Evolutionary conservation across 2,797 vertebrate species (phyloP).

Genomic region (Alca torda): DNA sequence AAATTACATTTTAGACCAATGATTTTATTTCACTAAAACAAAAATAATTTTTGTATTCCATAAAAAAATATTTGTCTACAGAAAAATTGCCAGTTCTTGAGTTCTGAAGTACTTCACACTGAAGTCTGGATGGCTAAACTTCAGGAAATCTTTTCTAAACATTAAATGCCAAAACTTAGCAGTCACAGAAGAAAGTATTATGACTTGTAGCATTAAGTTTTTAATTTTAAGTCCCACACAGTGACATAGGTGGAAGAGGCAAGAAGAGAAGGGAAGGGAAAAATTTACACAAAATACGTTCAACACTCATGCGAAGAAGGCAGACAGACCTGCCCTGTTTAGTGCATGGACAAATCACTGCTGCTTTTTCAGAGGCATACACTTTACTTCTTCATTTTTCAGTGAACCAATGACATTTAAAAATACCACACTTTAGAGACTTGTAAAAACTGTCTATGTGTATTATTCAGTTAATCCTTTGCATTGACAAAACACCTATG

Average conservation of each 20-base stretch:
- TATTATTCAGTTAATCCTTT: not conserved
- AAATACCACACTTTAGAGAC: not conserved
- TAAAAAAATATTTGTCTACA: not conserved
- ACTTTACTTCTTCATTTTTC: not conserved
- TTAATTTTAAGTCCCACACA: not conserved
- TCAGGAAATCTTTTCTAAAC: not conserved
- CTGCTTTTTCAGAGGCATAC: not conserved
- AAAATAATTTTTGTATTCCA: not conserved
- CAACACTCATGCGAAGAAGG: not conserved
- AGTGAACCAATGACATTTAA: not conserved
- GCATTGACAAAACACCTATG: not conserved
- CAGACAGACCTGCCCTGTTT: not conserved
- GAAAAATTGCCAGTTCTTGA: not conserved
- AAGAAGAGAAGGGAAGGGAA: not conserved
- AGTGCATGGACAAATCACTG: not conserved
- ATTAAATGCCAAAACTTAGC: not conserved
- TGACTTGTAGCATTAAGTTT: not conserved
- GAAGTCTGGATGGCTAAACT: not conserved
- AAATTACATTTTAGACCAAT: not conserved
- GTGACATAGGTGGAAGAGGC: not conserved
- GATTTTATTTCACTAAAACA: not conserved
- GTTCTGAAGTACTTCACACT: not conserved
- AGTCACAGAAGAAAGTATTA: not conserved
- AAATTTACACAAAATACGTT: not conserved
- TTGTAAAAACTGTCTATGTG: not conserved